Conservation (phyloP, 2,797 vertebrate species). For the Myripristis jacobus region DNA sequence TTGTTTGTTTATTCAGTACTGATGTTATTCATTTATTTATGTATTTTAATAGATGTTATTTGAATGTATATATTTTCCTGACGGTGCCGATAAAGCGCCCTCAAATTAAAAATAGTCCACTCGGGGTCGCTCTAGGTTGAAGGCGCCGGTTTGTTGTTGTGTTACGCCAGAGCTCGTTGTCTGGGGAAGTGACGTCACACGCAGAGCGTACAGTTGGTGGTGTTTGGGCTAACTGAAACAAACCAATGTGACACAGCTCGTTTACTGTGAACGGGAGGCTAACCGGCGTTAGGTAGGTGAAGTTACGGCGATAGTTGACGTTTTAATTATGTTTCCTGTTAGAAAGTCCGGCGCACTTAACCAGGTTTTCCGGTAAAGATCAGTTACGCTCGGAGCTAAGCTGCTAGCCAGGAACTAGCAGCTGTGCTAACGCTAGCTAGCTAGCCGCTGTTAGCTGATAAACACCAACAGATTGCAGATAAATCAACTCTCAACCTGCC, state of each 20-base stretch:
- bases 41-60: too few relatives aligned
- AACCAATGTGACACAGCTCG: not conserved
- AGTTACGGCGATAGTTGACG: not conserved
- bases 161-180: constrained; percentile 59
- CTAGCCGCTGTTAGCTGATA: too few relatives aligned
- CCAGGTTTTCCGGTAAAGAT: not conserved
- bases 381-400: constrained; percentile 31
- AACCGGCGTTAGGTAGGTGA: constrained; percentile 55
- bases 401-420: not conserved
- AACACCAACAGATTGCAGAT: too few relatives aligned
- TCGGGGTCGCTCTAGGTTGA: constrained; percentile 53
- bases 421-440: too few relatives aligned
- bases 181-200: constrained; percentile 44
- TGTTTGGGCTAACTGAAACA: not conserved
- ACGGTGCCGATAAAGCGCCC: too few relatives aligned
- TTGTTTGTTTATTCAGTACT: too few relatives aligned
- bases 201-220: not conserved
- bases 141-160: not conserved
- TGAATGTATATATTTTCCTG: too few relatives aligned
- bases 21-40: too few relatives aligned
- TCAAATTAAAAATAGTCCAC: too few relatives aligned
- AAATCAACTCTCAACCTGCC: too few relatives aligned
- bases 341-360: not conserved
- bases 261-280: not conserved
- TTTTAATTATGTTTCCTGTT: too few relatives aligned